These are phyloP conservation scores for Pan paniscus DNA, from an alignment of 2,113 vertebrate species.

Conservation along the genomic window DNA sequence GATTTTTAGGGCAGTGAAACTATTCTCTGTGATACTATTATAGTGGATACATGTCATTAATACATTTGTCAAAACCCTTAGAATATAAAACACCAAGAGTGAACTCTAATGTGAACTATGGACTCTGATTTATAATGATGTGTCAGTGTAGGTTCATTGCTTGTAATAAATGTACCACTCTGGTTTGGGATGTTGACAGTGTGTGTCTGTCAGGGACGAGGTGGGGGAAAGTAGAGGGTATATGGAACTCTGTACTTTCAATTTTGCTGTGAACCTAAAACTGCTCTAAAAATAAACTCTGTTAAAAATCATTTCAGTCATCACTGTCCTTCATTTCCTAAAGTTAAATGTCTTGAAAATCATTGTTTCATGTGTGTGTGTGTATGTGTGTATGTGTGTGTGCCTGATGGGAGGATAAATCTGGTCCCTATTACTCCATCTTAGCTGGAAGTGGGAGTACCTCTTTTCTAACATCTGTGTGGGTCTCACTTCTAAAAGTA, in stretches of 20 bases:
- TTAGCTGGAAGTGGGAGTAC: neutral
- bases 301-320: neutral
- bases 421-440: neutral
- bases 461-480: neutral
- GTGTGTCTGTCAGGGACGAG: fast-evolving
- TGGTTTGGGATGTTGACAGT: neutral
- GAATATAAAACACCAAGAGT: neutral
- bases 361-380: neutral
- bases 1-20: neutral
- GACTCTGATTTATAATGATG: neutral
- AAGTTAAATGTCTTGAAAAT: neutral
- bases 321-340: neutral
- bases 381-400: no score
- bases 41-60: neutral
- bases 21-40: neutral
- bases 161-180: neutral
- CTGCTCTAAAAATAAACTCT: neutral
- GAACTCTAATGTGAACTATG: neutral
- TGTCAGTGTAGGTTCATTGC: neutral
- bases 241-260: neutral
- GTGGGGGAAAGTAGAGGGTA: neutral
- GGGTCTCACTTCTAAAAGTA: neutral
- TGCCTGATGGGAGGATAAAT: neutral
- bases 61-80: neutral
- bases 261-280: neutral